Conservation (phyloP, 2,113 vertebrate genomes). For the Struthio camelus region DNA sequence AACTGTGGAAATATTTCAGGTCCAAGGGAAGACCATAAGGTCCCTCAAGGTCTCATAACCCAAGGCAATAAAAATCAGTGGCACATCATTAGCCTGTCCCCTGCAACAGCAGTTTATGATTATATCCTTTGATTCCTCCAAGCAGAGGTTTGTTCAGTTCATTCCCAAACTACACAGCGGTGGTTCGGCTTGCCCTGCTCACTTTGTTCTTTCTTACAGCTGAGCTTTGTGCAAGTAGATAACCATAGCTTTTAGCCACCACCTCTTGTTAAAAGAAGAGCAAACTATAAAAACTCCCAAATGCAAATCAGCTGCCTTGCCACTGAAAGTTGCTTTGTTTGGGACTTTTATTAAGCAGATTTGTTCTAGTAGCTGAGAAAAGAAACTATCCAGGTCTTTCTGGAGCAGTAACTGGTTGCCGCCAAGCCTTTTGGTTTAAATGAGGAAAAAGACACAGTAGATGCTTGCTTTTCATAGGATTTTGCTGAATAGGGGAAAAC, state of each 20-base stretch:
- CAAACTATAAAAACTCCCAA: not conserved
- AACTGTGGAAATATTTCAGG: constrained; percentile 54
- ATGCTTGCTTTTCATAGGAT: not conserved
- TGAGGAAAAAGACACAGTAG: not conserved
- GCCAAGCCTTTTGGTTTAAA: not conserved
- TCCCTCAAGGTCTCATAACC: constrained; percentile 48
- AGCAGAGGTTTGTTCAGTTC: not conserved
- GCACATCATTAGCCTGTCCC: constrained; percentile 41
- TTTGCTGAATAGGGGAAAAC: not conserved
- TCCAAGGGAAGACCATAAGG: constrained; percentile 29
- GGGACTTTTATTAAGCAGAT: not conserved
- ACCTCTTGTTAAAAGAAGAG: not conserved
- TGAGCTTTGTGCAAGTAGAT: not conserved
- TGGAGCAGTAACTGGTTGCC: not conserved
- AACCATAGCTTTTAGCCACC: not conserved
- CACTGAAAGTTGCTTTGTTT: not conserved
- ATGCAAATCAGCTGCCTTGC: not conserved
- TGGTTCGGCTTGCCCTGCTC: not conserved
- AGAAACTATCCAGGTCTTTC: not conserved
- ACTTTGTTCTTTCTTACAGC: not conserved
- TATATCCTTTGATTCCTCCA: constrained; percentile 28
- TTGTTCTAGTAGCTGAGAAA: not conserved
- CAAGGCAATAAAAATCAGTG: constrained; percentile 58
- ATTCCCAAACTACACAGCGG: not conserved
- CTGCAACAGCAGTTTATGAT: constrained; percentile 42